phyloP scores from a whole-genome alignment of 2,797 vertebrate genomes.

The Tachyglossus aculeatus region DNA sequence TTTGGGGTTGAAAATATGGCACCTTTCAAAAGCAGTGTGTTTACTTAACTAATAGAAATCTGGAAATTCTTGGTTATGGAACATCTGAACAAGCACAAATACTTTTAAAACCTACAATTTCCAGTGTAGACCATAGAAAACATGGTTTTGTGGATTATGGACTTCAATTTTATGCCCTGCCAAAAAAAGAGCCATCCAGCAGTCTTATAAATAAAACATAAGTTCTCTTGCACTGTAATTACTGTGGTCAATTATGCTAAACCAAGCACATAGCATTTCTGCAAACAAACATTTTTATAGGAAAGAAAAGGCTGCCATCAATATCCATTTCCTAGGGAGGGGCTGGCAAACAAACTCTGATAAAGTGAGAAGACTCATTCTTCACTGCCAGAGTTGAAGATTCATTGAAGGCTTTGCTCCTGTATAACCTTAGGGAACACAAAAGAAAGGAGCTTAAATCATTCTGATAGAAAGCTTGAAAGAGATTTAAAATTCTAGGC shows the following conservation, averaged over 20 bases:
- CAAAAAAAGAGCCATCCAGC: conserved; percentile 38
- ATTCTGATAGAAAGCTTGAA: conserved; percentile 1
- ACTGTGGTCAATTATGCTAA: conserved; percentile 65
- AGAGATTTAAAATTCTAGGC: not conserved
- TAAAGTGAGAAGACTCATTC: conserved; percentile 37
- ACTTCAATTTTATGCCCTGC: conserved; percentile 55
- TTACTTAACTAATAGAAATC: conserved; percentile 4
- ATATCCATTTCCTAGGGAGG: conserved; percentile 27
- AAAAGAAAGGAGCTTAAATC: conserved; percentile 7
- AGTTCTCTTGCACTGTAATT: conserved; percentile 65
- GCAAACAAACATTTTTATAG: conserved; percentile 58
- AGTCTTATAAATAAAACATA: conserved; percentile 66
- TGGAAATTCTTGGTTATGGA: conserved; percentile 42
- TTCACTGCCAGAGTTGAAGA: conserved; percentile 7
- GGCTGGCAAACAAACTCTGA: conserved; percentile 29
- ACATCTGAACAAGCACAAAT: conserved; percentile 49
- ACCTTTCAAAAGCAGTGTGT: not conserved
- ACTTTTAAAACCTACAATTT: conserved; percentile 47
- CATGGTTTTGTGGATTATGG: conserved; percentile 60
- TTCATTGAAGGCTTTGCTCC: no score
- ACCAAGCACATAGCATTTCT: conserved; percentile 62
- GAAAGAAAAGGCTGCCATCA: conserved; percentile 38
- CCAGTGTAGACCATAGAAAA: conserved; percentile 47
- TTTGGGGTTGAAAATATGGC: conserved; percentile 9
- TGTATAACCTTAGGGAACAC: no score